Conservation (phyloP, 2,888 invertebrate species). For the Eugnorisma glareosa region DNA sequence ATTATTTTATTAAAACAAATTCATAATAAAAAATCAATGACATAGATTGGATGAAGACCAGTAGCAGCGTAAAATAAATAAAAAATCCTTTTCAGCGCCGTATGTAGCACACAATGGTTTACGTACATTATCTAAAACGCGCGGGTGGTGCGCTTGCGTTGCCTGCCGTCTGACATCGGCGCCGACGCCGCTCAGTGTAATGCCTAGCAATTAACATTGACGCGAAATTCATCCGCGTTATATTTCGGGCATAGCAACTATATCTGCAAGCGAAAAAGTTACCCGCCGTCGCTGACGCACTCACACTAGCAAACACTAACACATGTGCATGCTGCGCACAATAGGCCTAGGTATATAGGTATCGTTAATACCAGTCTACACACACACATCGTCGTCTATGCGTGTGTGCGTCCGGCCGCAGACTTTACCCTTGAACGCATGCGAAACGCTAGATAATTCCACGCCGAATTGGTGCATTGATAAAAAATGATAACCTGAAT, state of each 20-base stretch:
- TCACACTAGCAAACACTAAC: slow-evolving; percentile 74
- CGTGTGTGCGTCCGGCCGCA: slow-evolving; percentile 83
- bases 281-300: slow-evolving; percentile 83
- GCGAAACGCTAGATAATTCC: slow-evolving; percentile 86
- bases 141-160: slow-evolving; percentile 56
- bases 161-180: slow-evolving; percentile 61
- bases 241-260: slow-evolving; percentile 90
- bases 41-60: not conserved
- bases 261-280: slow-evolving; percentile 88
- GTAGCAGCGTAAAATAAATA: not conserved
- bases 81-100: slow-evolving; percentile 28
- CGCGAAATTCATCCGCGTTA: slow-evolving; percentile 85
- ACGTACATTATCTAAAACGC: slow-evolving; percentile 54
- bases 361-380: slow-evolving; percentile 74
- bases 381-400: slow-evolving; percentile 73
- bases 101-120: slow-evolving; percentile 26
- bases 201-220: slow-evolving; percentile 83
- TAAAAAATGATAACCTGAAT: slow-evolving; percentile 87
- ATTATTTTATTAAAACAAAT: slow-evolving; percentile 13
- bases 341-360: slow-evolving; percentile 81
- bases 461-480: slow-evolving; percentile 87
- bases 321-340: slow-evolving; percentile 79
- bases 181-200: slow-evolving; percentile 71
- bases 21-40: slow-evolving; percentile 1
- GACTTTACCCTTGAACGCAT: slow-evolving; percentile 89